phyloP scores from a whole-genome alignment of 2,797 vertebrate genomes.

The Varecia variegata region DNA sequence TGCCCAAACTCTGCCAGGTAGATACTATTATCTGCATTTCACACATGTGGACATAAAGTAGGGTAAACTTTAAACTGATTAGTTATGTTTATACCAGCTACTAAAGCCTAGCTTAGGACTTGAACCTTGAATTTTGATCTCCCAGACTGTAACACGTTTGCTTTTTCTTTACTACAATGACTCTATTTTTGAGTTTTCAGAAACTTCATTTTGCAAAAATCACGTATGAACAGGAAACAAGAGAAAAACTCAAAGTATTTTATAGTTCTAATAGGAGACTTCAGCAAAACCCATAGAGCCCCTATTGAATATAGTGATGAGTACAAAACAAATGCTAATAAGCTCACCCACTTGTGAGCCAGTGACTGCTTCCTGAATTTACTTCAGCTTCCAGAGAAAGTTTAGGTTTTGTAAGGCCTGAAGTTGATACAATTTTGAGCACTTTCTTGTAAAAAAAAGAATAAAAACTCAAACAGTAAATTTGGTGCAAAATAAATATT shows the following conservation, averaged over 20 bases:
- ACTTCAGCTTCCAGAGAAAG: neutral
- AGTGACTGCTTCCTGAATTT: neutral
- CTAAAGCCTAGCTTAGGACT: neutral
- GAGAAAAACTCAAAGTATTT: neutral
- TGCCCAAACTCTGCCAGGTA: neutral
- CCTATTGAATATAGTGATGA: neutral
- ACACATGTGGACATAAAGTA: neutral
- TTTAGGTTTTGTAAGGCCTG: neutral
- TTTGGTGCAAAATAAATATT: neutral
- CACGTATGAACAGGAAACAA: neutral
- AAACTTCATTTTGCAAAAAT: neutral
- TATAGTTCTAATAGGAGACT: neutral
- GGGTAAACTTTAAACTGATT: neutral
- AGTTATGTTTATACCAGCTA: neutral
- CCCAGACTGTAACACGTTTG: neutral
- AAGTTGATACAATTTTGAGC: neutral
- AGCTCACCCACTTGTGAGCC: neutral
- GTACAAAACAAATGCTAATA: neutral
- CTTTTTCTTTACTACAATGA: neutral
- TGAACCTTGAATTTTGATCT: neutral
- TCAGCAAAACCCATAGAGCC: neutral
- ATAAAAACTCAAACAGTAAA: neutral
- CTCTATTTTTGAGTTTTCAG: neutral
- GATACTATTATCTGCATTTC: neutral
- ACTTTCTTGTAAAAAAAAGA: neutral